Conservation (phyloP, 2,113 vertebrate genomes). For the Sardina pilchardus region DNA sequence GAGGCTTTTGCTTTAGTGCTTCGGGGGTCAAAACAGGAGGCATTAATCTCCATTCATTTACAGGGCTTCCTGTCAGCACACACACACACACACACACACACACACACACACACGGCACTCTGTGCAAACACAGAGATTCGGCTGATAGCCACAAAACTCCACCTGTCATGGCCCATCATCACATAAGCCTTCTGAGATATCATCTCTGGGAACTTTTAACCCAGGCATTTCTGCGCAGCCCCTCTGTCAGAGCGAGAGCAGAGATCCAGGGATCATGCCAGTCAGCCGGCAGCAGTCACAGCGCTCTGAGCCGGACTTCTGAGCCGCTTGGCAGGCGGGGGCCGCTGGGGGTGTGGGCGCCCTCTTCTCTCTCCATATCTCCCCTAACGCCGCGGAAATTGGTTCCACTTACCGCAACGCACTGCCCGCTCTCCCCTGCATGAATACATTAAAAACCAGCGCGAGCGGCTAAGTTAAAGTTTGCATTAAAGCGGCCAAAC, state of each 20-base stretch:
- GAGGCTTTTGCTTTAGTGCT: background rate
- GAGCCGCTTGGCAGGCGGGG: constrained; percentile 65
- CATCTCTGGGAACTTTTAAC: constrained; percentile 75
- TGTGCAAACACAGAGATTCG: constrained; percentile 37
- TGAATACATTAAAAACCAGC: constrained; percentile 38
- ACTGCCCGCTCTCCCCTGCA: constrained; percentile 22
- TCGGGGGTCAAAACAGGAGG: background rate
- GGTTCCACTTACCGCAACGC: constrained; percentile 38
- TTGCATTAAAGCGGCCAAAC: constrained; percentile 37
- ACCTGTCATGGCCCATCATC: constrained; percentile 72
- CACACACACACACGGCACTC: background rate
- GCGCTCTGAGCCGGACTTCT: constrained; percentile 67
- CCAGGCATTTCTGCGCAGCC: constrained; percentile 69
- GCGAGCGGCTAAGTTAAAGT: constrained; percentile 17
- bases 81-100: background rate
- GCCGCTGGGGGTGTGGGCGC: constrained; percentile 48
- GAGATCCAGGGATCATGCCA: constrained; percentile 74
- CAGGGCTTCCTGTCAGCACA: background rate
- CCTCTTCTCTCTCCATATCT: constrained; percentile 43
- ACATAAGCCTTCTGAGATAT: constrained; percentile 73
- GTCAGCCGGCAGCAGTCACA: constrained; percentile 72
- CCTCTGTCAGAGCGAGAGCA: constrained; percentile 72
- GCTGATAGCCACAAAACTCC: constrained; percentile 59
- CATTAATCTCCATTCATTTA: constrained; percentile 9
- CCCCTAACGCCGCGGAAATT: constrained; percentile 21